A percentile compares a stretch with the other conserved stretches of the same genome.
Conservation (phyloP, 2,797 vertebrate species). For the Darevskia nairensis region DNA sequence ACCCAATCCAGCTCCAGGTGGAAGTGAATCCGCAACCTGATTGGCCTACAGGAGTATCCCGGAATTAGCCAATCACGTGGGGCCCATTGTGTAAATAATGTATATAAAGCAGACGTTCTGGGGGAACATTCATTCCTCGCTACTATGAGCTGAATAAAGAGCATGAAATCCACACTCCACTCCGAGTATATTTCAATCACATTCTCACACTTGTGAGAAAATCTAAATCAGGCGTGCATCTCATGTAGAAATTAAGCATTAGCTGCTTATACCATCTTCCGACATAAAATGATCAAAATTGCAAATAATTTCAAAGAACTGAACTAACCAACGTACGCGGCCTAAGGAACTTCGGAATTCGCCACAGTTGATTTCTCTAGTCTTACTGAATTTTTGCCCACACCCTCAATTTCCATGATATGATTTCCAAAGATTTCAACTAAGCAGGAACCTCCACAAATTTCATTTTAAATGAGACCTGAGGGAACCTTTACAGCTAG, state of each 20-base stretch:
- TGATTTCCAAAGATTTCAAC: background rate
- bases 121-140: too few species aligned
- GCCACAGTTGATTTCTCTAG: background rate
- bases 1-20: too few species aligned
- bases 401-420: background rate
- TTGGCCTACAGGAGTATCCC: too few species aligned
- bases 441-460: background rate
- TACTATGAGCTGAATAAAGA: too few species aligned
- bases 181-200: too few species aligned
- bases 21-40: too few species aligned
- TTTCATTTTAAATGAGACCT: background rate
- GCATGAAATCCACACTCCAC: too few species aligned
- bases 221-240: background rate
- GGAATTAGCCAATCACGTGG: too few species aligned
- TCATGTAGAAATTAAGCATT: background rate
- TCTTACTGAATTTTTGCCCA: background rate
- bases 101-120: too few species aligned
- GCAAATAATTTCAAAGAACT: background rate
- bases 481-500: too few species aligned
- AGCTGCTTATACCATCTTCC: background rate
- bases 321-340: background rate
- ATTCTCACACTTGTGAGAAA: too few species aligned
- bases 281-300: background rate
- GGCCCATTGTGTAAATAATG: too few species aligned
- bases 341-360: background rate